A percentile compares a stretch with the other conserved stretches of the same genome.
phyloP scores from a whole-genome alignment of 2,113 vertebrate genomes.

The Balaeniceps rex region DNA sequence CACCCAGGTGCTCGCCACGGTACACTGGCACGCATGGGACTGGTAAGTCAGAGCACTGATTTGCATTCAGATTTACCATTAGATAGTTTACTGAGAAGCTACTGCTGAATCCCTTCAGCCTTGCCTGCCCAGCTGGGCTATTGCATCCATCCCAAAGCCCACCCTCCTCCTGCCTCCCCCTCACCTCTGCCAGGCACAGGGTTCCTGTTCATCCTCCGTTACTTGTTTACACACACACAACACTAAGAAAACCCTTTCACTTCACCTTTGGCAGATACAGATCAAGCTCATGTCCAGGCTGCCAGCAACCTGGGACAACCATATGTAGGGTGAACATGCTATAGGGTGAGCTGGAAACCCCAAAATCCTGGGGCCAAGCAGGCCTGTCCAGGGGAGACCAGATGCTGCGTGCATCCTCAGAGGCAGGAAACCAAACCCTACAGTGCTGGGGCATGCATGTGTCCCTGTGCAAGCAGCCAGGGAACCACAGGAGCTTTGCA shows the following conservation, averaged over 20 bases:
- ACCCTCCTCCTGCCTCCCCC: not conserved
- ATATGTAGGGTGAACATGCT: accelerated
- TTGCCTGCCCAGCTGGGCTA: not conserved
- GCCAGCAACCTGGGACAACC: not conserved
- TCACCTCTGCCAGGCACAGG: not conserved
- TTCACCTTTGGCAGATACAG: not conserved
- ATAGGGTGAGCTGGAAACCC: not conserved
- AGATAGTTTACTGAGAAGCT: not conserved
- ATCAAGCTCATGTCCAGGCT: not conserved
- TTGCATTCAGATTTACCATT: constrained; percentile 10
- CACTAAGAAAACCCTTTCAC: not conserved
- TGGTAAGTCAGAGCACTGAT: not conserved
- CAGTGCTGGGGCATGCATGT: accelerated
- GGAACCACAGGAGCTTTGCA: not conserved
- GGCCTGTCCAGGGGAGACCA: not conserved
- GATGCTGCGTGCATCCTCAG: accelerated
- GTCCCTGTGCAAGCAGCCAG: not conserved
- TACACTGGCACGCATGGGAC: not conserved
- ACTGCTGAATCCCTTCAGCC: not conserved
- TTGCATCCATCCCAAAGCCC: not conserved
- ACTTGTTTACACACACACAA: not conserved
- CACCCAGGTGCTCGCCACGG: accelerated
- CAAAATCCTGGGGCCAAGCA: not conserved
- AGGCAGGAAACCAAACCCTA: not conserved
- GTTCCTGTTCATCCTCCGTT: not conserved